A percentile compares a stretch with the other conserved stretches of the same genome.
Conservation (phyloP, 1,140 invertebrate genomes). For the Hyposmocoma kahamanoa region DNA sequence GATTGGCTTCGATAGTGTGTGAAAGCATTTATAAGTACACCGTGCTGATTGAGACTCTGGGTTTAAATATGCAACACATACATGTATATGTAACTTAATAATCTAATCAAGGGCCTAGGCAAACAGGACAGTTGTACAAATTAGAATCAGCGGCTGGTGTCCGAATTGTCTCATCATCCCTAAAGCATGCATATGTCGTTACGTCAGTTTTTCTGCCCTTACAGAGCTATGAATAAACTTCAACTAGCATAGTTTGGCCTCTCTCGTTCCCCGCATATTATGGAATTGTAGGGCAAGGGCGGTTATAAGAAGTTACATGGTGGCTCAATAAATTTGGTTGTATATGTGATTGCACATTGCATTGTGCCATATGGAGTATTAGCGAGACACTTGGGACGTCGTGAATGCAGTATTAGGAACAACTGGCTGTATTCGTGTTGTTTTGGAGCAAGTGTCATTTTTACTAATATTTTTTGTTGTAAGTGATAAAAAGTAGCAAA, state of each 20-base stretch:
- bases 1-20: background rate
- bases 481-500: too few relatives aligned
- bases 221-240: constrained; percentile 51
- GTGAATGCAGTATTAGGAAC: constrained; percentile 52
- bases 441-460: constrained; percentile 34
- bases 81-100: constrained; percentile 9
- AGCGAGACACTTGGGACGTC: constrained; percentile 61
- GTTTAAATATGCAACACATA: too few relatives aligned
- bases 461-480: too few relatives aligned
- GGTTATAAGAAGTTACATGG: background rate
- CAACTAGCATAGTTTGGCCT: constrained; percentile 32
- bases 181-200: constrained; percentile 70
- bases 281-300: background rate
- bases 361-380: constrained; percentile 68
- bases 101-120: constrained; percentile 9
- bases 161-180: constrained; percentile 59
- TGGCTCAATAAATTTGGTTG: constrained; percentile 36
- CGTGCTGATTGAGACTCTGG: too few relatives aligned
- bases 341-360: constrained; percentile 45
- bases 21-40: too few relatives aligned
- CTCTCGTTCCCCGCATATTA: background rate
- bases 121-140: constrained; percentile 47
- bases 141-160: constrained; percentile 45
- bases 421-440: constrained; percentile 55
- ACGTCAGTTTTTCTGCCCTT: constrained; percentile 59